These are phyloP conservation scores for Polypterus bichir DNA, from an alignment of 2,113 vertebrate genomes.

Conservation along the genomic window DNA sequence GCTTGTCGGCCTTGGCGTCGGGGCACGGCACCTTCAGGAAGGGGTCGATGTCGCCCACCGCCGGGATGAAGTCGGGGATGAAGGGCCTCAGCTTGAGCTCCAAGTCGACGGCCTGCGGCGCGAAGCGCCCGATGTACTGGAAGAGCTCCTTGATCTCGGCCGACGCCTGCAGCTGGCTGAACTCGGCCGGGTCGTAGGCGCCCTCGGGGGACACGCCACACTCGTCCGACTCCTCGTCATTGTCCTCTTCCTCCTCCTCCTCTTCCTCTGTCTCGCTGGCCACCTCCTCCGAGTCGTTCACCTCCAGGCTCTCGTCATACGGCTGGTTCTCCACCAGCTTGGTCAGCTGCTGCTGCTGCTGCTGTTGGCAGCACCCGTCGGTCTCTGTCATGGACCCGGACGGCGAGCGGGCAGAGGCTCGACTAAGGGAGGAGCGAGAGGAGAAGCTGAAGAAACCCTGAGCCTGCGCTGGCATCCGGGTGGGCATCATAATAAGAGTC, in stretches of 20 bases:
- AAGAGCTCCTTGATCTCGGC: slow-evolving; percentile 7
- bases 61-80: slow-evolving; percentile 6
- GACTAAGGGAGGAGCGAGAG: too few species aligned
- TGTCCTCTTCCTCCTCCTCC: too few species aligned
- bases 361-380: too few species aligned
- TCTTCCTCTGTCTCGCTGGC: slow-evolving; percentile 24
- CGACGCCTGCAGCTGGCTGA: not conserved
- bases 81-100: slow-evolving; percentile 5
- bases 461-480: too few species aligned
- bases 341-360: slow-evolving; percentile 24
- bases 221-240: too few species aligned
- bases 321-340: slow-evolving; percentile 64
- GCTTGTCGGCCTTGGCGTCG: slow-evolving; percentile 50
- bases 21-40: slow-evolving; percentile 52
- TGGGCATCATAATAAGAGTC: too few species aligned
- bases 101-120: not conserved
- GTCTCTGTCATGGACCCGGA: too few species aligned
- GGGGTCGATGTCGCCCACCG: slow-evolving; percentile 7
- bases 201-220: not conserved
- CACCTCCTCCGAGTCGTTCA: slow-evolving; percentile 61
- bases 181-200: slow-evolving; percentile 3
- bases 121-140: slow-evolving; percentile 3
- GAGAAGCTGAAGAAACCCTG: too few species aligned
- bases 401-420: too few species aligned
- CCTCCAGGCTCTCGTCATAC: slow-evolving; percentile 79